Base-by-base conservation (phyloP, 1,140 invertebrate genomes). In the Limonius californicus region DNA sequence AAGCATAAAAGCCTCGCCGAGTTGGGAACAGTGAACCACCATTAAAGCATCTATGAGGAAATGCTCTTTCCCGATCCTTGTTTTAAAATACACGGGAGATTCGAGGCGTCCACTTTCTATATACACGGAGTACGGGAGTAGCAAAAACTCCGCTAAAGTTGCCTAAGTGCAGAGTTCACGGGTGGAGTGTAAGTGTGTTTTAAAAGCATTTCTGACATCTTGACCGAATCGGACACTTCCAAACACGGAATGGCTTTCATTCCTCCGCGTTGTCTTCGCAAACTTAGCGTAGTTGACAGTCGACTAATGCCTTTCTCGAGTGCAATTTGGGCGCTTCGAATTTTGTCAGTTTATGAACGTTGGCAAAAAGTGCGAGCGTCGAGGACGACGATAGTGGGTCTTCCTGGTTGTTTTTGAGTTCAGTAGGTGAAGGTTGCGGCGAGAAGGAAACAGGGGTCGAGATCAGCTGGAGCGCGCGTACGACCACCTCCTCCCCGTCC, bases 171-270 rank as follows among this genome's bases (percentile, higher is more conserved):
- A 45, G 19, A 58, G 45, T 50, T 50, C 53, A 55, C 53, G 53
- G 53, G 21, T 55, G 21, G 53, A 55, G 53, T 55, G 53, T 71
- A 72, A 71, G 68, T 72, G 70, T 72, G 71, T 72, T 74, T 75
- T 76, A 76, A 76, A 76, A 76, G 74, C 74, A 74, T 75, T 74
- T 69, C 69, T 75, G 74, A 76, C 74, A 75, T 76, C 74, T 76
- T 76, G 74, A 76, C 74, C 74, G 74, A 73, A 67, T 64, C 74
- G 74, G 73, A 74, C 74, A 70, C 67, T 69, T 68, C 57, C 67
- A 70, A 72, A 76, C 74, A 76, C 63, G 74, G 66, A 76, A 76
- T 69, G 71, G 74, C 73, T 74, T 72, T 74, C 72, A 70, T 70
- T 69, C 58, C 63, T 62, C 54, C 61, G 55, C 64, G 61, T 57